These are phyloP conservation scores for Pluvianellus socialis DNA, from an alignment of 2,113 vertebrate species.

Conservation along the genomic window DNA sequence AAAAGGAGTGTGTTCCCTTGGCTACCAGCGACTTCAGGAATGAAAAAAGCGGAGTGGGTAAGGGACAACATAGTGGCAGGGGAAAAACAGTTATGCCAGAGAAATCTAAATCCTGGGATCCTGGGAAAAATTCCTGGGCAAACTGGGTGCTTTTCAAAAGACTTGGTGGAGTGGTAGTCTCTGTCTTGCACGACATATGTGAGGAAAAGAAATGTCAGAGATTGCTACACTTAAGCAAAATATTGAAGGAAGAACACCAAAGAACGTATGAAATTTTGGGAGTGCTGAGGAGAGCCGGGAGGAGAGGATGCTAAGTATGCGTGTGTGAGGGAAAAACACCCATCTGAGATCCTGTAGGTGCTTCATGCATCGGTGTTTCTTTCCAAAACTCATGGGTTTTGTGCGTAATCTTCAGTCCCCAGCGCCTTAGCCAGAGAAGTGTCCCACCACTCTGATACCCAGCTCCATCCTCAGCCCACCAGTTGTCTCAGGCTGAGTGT, in stretches of 20 bases:
- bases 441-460: background rate
- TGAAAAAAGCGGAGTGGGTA: background rate
- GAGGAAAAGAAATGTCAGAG: background rate
- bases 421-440: background rate
- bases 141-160: background rate
- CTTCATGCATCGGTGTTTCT: background rate
- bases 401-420: background rate
- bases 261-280: background rate
- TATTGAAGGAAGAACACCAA: background rate
- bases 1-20: conserved; percentile 48
- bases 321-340: background rate
- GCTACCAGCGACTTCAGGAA: conserved; percentile 32
- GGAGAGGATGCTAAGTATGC: background rate
- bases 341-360: background rate
- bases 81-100: background rate
- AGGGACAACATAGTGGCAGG: background rate
- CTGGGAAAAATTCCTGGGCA: background rate
- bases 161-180: background rate
- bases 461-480: background rate
- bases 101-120: background rate
- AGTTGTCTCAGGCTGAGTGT: background rate
- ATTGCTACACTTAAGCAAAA: background rate
- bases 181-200: background rate
- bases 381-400: background rate
- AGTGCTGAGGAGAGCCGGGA: background rate